phyloP scores from a whole-genome alignment of 2,113 vertebrate genomes.

The Gasterosteus nipponicus region DNA sequence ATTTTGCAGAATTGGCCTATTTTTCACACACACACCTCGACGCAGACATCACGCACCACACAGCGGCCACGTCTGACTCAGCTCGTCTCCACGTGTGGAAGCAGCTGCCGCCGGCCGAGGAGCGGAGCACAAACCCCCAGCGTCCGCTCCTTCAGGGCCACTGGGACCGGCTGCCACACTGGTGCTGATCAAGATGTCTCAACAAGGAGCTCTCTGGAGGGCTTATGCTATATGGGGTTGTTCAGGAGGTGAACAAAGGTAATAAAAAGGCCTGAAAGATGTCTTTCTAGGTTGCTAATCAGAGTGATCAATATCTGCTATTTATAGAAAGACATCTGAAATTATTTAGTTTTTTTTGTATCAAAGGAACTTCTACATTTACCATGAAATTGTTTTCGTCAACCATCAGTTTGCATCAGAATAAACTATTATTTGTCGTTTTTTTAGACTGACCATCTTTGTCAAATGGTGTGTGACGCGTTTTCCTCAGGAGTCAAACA shows the following conservation, averaged over 20 bases:
- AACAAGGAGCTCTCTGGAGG: slow-evolving; percentile 9
- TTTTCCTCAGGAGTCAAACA: slow-evolving; percentile 68
- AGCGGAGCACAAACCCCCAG: slow-evolving; percentile 30
- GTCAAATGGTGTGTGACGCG: not conserved
- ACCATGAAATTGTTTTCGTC: not conserved
- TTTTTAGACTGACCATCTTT: slow-evolving; percentile 29
- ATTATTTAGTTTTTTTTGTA: not conserved
- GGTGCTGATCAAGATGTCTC: slow-evolving; percentile 20
- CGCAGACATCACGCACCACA: slow-evolving; percentile 28
- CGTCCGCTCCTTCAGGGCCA: slow-evolving; percentile 22
- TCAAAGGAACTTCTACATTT: not conserved
- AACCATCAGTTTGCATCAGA: not conserved
- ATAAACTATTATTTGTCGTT: not conserved
- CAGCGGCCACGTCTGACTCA: slow-evolving; percentile 52
- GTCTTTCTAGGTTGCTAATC: too few species aligned
- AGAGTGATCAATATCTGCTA: not conserved
- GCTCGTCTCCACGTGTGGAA: slow-evolving; percentile 41
- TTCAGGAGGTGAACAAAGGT: not conserved
- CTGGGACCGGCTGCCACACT: slow-evolving; percentile 32
- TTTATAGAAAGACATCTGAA: not conserved
- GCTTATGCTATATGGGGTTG: not conserved
- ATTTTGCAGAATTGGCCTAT: not conserved
- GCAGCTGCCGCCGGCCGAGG: slow-evolving; percentile 59
- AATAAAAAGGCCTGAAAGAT: not conserved
- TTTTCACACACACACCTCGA: slow-evolving; percentile 9